A percentile compares a stretch with the other conserved stretches of the same genome.
Conservation (phyloP, 1,140 invertebrate genomes). For the silkworm (Bombyx mori) region ASM3026992v2 NC_085127.1:2606501-2607000, state of each 20-base stretch:
- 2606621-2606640: conserved; percentile 35
- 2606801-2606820: conserved; percentile 36
- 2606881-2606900: conserved; percentile 14
- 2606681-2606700: conserved; percentile 10
- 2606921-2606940: conserved; percentile 3
- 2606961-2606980: not conserved
- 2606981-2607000: not conserved
- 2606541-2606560: conserved; percentile 16
- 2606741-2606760: too few relatives aligned
- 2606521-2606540: conserved; percentile 6
- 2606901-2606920: conserved; percentile 26
- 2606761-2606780: too few relatives aligned
- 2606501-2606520: not conserved
- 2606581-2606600: conserved; percentile 18
- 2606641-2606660: conserved; percentile 19
- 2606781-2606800: conserved; percentile 2
- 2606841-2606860: conserved; percentile 33
- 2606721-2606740: too few relatives aligned
- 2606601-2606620: conserved; percentile 38
- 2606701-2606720: too few relatives aligned
- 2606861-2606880: conserved; percentile 25
- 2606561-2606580: conserved; percentile 11
- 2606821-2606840: conserved; percentile 54
- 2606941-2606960: conserved; percentile 1
- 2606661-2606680: conserved; percentile 36